Evolutionary conservation across 2,888 invertebrate species (phyloP), one percentile per base, ranked within the genome.

Genomic region (Pyrocoelia pectoralis): DNA sequence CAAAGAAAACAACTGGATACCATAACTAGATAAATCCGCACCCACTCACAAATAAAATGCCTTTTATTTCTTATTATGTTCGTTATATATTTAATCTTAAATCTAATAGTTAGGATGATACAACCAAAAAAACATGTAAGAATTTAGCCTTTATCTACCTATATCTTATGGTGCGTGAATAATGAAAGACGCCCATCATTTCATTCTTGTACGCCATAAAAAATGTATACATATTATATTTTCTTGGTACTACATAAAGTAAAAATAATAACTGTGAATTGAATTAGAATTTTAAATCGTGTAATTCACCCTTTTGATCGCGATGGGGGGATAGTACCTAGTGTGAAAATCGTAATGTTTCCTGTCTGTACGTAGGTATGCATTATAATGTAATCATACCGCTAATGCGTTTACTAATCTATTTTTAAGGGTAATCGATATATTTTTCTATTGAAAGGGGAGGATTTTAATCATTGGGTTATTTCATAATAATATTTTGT

Each of bases 121-220:
- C 46, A 33, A 33, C 24, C 8, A 15, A 54, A 43, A 56, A 62
- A 56, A 57, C 61, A 62, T 33, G 56, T 53, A 46, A 56, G 61
- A 46, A 53, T 62, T 48, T 52, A 53, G 33, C 8, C 52, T 46
- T 57, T 62, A 62, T 62, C 56, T 62, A 48, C 33, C 46, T 46
- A 46, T 46, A 62, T 62, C 61, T 24, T 62, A 56, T 29, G 40
- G 38, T 62, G 61, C 61, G 61, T 62, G 61, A 56, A 62, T 62
- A 56, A 62, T 62, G 46, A 51, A 61, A 56, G 49, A 57, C 56
- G 48, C 56, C 56, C 48, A 14, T 18, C 10, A 17, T 46, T n/a
- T 17, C 17, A 18, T 46, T 46, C 15, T 46, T 17, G 10, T 46
- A 17, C 15, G 15, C n/a, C 15, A 17, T 9, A 46, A 46, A 17